These are phyloP conservation scores for Glaucomys volans DNA, from an alignment of 2,113 vertebrate genomes.

Conservation along the genomic window DNA sequence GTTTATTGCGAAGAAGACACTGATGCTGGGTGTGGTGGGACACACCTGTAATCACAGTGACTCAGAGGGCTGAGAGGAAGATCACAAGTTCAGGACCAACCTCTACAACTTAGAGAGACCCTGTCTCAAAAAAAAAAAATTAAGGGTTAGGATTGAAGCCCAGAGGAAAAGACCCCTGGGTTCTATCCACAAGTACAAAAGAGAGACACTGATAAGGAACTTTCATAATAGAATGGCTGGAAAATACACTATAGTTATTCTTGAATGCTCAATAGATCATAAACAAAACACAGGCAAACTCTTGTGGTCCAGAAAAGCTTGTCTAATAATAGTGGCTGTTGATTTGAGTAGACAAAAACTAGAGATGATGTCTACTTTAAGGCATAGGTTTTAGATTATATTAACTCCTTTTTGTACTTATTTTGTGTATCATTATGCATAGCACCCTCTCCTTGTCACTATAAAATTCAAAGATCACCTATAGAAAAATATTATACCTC, in stretches of 20 bases:
- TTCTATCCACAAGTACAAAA: no score
- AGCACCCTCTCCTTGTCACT: background rate
- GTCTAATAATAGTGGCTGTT: background rate
- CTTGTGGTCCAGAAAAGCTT: background rate
- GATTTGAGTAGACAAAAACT: background rate
- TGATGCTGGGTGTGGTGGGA: background rate
- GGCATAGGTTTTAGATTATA: background rate
- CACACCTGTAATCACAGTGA: no score
- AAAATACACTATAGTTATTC: background rate
- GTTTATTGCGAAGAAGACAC: slow-evolving; percentile 7
- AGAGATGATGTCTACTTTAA: background rate
- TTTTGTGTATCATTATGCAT: background rate
- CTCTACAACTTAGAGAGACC: no score
- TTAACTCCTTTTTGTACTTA: background rate
- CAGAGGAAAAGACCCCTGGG: no score
- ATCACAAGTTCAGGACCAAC: no score
- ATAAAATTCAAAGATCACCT: slow-evolving; percentile 30
- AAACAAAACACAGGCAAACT: slow-evolving; percentile 33
- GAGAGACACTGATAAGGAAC: background rate
- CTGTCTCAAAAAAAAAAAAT: no score
- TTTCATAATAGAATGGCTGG: background rate
- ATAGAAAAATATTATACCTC: background rate
- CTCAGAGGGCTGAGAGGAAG: no score
- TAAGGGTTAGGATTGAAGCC: no score
- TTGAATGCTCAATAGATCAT: background rate